Base-by-base conservation (phyloP, 37 sponge, comb jelly and placozoan species). In the Hormiphora californensis region DNA sequence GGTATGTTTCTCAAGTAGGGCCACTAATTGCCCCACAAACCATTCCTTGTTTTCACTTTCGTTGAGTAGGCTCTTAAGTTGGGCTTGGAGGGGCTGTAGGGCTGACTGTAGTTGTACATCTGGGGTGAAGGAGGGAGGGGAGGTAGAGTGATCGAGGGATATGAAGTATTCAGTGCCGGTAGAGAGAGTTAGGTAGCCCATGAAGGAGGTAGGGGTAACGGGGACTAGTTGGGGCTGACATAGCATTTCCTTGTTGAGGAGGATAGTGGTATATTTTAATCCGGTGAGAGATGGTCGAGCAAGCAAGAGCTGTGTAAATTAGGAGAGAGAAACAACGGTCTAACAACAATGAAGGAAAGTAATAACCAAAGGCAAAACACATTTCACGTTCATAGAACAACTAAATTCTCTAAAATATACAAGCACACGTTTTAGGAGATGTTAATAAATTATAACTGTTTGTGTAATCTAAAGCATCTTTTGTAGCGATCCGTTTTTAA, bases 211-310 rank as follows among this genome's bases (percentile, higher is more conserved):
- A 0, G 40, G 21, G 1, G 41, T 43, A n/a, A 73, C 28, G 35
- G 81, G 81, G 1, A 73, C 46, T 27, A 73, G 81, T 73, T 73
- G 81, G 19, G 81, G 81, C 44, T 73, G 81, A 15, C 12, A 15
- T 49, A 49, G 12, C 12, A 49, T 17, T 17, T 49, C 53, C 53
- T 49, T 49, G 12, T 49, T 49, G 15, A 15, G 15, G 9, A 49
- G 9, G n/a, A n/a, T n/a, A n/a, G n/a, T n/a, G n/a, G n/a, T n/a
- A n/a, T n/a, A n/a, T n/a, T n/a, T n/a, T n/a, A n/a, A n/a, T n/a
- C n/a, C n/a, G n/a, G n/a, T n/a, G n/a, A n/a, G n/a, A n/a, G n/a
- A n/a, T n/a, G n/a, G n/a, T n/a, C n/a, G n/a, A n/a, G n/a, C n/a
- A n/a, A n/a, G n/a, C n/a, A n/a, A n/a, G n/a, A n/a, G n/a, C n/a